These are phyloP conservation scores for Meghimatium bilineatum DNA, from an alignment of 2,888 invertebrate genomes.

Conservation along the genomic window DNA sequence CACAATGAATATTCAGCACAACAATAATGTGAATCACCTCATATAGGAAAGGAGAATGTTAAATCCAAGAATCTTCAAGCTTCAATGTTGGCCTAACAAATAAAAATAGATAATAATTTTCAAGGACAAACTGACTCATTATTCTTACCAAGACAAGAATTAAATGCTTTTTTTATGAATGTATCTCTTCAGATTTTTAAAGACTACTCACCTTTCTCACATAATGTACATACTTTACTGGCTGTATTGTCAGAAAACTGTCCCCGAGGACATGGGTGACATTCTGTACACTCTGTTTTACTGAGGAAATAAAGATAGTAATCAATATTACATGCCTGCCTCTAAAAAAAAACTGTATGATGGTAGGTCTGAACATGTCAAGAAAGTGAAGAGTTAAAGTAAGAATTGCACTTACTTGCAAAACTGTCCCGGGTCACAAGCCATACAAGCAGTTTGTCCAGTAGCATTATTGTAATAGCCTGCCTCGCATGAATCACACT, in stretches of 20 bases:
- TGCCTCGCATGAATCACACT: conserved; percentile 18
- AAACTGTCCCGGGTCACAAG: conserved; percentile 20
- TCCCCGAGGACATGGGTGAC: not conserved
- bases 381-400: not conserved
- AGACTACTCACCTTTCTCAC: not conserved
- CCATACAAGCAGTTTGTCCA: conserved; percentile 15
- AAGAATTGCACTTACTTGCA: conserved; percentile 16
- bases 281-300: conserved; percentile 14
- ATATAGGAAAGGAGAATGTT: too few species aligned
- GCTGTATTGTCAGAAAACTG: conserved; percentile 5
- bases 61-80: too few species aligned
- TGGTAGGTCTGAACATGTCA: too few species aligned
- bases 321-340: not conserved
- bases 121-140: too few species aligned
- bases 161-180: not conserved
- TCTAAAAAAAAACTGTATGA: not conserved
- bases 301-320: not conserved
- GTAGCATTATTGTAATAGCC: conserved; percentile 13
- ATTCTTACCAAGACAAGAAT: too few species aligned
- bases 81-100: too few species aligned
- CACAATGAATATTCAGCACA: too few species aligned
- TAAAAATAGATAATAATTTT: too few species aligned
- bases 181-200: not conserved
- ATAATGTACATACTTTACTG: conserved; percentile 4
- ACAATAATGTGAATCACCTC: too few species aligned